Evolutionary conservation across 2,888 invertebrate species (phyloP), one percentile per base, ranked within the genome.

Genomic region (Scotopteryx bipunctaria): DNA sequence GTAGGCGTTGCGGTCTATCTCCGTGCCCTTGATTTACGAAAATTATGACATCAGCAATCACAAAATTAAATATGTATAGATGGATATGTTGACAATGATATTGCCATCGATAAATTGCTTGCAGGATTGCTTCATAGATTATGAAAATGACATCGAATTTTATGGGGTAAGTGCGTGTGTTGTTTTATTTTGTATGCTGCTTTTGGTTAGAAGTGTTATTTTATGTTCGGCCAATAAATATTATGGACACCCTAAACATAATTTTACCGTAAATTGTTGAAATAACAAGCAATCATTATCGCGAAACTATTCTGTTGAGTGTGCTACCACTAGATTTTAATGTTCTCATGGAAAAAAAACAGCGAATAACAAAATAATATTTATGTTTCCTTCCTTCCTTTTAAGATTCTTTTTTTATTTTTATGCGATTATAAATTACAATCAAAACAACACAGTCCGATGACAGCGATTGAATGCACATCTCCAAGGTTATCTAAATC

Each of bases 401-500:
- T 19, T 9, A 27, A 3, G 27, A 27, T 11, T 27, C 2, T 19
- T 19, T 19, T 19, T 6, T 27, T 25, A n/a, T 25, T 25, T 25
- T 27, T 27, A 2, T 4, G n/a, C 9, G 3, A 9, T 25, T 25
- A 25, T 27, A 11, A n/a, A n/a, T 33, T 16, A 2, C 3, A 38
- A 36, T 14, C 19, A 46, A 38, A 51, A 35, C 11, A 42, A 44
- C 36, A 44, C 29, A 47, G 36, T 48, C 32, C 44, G 49, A 54
- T 36, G 31, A 47, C 27, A 51, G 13, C 37, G 43, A 57, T 41
- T 44, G 45, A 48, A 53, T 59, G 61, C 57, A 57, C 40, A 47
- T 33, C 17, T 29, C 40, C 59, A 61, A 82, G 78, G 80, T 81
- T 75, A 80, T 71, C 71, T 40, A 60, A 76, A 77, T 68, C 66